Percentiles rank a stretch among this genome's conserved stretches.
phyloP scores from a whole-genome alignment of 2,113 vertebrate species.

The Ammodytes marinus region DNA sequence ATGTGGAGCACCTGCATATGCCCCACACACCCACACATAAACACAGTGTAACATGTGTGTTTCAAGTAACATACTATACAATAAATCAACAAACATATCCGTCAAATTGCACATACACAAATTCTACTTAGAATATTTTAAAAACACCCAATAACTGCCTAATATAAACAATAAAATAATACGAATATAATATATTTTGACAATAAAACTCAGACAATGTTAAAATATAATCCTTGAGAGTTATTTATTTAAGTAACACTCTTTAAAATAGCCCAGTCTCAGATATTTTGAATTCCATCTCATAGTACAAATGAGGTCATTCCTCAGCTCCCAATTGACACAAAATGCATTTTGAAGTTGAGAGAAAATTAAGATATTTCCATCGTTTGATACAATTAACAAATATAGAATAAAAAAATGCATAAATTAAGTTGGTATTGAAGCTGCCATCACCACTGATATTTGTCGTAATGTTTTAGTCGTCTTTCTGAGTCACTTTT shows the following conservation, averaged over 20 bases:
- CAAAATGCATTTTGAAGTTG: not conserved
- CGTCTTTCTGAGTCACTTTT: not conserved
- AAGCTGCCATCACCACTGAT: not conserved
- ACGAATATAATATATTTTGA: not conserved
- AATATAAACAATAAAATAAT: not conserved
- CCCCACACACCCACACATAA: conserved; percentile 28
- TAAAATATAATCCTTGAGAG: not conserved
- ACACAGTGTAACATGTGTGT: not conserved
- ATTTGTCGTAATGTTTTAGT: conserved; percentile 2
- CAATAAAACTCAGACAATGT: not conserved
- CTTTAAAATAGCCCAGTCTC: too few species aligned
- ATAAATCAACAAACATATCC: not conserved
- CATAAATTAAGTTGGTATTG: not conserved
- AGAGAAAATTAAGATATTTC: not conserved
- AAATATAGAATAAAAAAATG: not conserved
- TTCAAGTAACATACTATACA: not conserved
- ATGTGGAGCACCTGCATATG: not conserved
- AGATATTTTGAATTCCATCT: conserved; percentile 9
- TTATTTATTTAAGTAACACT: too few species aligned
- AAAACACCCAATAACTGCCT: not conserved
- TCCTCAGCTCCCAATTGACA: not conserved
- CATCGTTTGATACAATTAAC: not conserved
- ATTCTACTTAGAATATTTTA: not conserved
- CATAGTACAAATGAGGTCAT: not conserved
- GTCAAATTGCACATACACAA: not conserved